phyloP scores from a whole-genome alignment of 2,888 invertebrate species.

The Omphaloscelis lunosa region DNA sequence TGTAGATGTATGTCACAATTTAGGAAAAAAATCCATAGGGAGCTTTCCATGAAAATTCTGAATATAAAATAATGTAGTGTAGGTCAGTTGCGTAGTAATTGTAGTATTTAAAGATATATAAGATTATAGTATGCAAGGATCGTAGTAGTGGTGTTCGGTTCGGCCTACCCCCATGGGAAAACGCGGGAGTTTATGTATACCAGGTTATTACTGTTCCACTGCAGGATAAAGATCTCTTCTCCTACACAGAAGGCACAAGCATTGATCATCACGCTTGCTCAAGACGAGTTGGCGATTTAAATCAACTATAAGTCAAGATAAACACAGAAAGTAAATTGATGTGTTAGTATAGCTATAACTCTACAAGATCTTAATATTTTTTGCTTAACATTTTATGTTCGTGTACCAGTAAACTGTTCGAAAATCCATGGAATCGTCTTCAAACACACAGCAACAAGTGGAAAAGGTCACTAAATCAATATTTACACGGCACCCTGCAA shows the following conservation, averaged over 20 bases:
- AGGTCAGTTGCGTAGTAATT: background rate
- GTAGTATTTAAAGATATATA: too few species aligned
- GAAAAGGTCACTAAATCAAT: constrained; percentile 86
- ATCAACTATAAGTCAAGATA: too few species aligned
- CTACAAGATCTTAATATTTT: background rate
- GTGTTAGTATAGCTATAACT: background rate
- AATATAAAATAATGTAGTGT: background rate
- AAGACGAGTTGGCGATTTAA: too few species aligned
- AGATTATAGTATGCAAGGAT: background rate
- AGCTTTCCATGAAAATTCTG: background rate
- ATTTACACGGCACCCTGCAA: constrained; percentile 87
- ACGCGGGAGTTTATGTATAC: too few species aligned
- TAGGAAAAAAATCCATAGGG: too few species aligned
- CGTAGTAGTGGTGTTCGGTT: background rate
- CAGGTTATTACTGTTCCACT: too few species aligned
- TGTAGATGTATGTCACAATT: constrained; percentile 13
- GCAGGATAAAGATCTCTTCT: too few species aligned
- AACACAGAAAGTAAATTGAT: too few species aligned
- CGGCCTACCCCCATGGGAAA: background rate
- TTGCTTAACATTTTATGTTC: background rate
- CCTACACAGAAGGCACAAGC: too few species aligned
- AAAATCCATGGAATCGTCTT: constrained; percentile 68
- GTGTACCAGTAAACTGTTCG: constrained; percentile 51
- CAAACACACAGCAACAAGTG: constrained; percentile 84
- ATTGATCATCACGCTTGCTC: too few species aligned